These are phyloP conservation scores for Numenius phaeopus DNA, from an alignment of 2,797 vertebrate species.

Conservation along the genomic window DNA sequence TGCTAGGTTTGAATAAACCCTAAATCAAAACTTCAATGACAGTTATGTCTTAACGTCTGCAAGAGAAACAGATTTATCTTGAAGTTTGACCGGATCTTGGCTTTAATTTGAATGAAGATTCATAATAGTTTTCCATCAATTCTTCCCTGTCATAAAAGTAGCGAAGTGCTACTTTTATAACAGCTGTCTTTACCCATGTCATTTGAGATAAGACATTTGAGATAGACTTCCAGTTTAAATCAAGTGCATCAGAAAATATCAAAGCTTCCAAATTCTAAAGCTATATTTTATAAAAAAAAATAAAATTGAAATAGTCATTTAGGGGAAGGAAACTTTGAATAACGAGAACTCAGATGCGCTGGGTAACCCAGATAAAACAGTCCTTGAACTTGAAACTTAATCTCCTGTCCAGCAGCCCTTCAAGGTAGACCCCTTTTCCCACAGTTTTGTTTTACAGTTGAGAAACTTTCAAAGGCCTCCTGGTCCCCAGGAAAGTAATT, in stretches of 20 bases:
- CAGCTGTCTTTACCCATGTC: not conserved
- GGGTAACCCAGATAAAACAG: not conserved
- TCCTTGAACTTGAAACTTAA: not conserved
- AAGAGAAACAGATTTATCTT: not conserved
- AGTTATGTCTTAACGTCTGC: not conserved
- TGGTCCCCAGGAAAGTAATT: not conserved
- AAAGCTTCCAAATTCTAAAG: not conserved
- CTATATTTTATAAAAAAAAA: not conserved
- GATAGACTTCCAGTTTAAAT: not conserved
- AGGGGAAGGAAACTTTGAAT: not conserved
- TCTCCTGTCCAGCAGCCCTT: not conserved
- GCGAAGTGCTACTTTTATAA: not conserved
- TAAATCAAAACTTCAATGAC: not conserved
- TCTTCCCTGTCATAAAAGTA: not conserved
- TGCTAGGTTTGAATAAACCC: not conserved
- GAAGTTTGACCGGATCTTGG: not conserved
- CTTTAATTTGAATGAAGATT: not conserved
- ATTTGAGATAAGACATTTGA: not conserved
- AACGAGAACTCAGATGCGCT: not conserved
- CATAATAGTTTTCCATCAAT: not conserved
- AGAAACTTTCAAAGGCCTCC: not conserved
- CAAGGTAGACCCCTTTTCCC: not conserved
- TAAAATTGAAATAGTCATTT: not conserved
- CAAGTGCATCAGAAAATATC: not conserved
- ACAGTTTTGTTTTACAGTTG: not conserved